These are phyloP conservation scores for Notiomystis cincta DNA, from an alignment of 2,113 vertebrate species.

Conservation along the genomic window DNA sequence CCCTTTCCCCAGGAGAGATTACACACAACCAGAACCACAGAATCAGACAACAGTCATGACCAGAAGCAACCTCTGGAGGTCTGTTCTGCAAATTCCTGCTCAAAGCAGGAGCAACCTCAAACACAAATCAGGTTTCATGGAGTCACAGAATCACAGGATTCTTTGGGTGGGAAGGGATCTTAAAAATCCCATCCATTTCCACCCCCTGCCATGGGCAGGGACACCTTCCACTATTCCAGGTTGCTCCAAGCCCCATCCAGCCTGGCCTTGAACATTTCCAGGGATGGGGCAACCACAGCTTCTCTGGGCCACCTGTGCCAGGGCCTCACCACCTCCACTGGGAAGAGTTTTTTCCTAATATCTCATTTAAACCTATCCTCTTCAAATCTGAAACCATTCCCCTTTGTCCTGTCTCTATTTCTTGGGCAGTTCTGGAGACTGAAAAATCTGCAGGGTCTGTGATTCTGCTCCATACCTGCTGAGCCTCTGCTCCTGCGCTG, in stretches of 20 bases:
- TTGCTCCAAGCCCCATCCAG: rapidly evolving
- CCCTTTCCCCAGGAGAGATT: neutral
- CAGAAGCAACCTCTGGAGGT: neutral
- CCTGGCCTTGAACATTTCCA: neutral
- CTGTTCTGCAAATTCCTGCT: neutral
- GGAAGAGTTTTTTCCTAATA: neutral
- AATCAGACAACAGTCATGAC: rapidly evolving
- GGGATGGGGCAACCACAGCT: neutral
- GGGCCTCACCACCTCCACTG: neutral
- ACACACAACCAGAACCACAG: neutral
- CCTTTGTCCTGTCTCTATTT: neutral
- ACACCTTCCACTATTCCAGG: rapidly evolving
- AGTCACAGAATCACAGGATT: neutral
- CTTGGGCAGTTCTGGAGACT: neutral
- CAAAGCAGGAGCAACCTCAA: neutral
- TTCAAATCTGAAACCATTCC: neutral
- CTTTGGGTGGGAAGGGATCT: neutral
- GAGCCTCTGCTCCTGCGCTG: too few species aligned
- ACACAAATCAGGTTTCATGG: neutral
- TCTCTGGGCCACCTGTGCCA: neutral
- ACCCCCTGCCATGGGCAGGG: neutral
- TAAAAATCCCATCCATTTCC: neutral
- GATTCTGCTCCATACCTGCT: neutral
- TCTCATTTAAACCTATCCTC: neutral
- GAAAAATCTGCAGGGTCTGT: neutral